Evolutionary conservation across 2,797 vertebrate species (phyloP).

Genomic region (Caiman crocodilus): DNA sequence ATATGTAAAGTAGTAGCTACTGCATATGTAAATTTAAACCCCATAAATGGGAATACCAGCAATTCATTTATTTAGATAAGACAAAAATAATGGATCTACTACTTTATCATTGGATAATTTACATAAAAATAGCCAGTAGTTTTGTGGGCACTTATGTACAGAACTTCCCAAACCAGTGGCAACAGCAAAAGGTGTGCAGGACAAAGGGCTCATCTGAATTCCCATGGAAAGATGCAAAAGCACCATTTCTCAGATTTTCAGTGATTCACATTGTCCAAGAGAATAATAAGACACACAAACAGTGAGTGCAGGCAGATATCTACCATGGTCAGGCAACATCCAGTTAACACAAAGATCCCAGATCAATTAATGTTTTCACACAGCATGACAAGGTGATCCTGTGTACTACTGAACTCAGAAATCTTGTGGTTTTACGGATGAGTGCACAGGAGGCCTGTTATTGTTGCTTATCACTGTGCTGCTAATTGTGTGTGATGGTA

Average conservation of each 20-base stretch:
- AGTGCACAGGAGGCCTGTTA: background rate
- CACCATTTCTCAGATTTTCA: fast-evolving
- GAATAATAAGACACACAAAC: fast-evolving
- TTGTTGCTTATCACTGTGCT: background rate
- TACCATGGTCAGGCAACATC: background rate
- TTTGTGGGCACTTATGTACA: background rate
- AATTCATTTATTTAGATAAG: background rate
- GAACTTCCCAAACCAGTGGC: background rate
- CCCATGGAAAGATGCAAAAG: background rate
- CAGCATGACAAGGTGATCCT: background rate
- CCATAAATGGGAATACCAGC: background rate
- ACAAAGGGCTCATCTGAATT: background rate
- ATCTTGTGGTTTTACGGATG: background rate
- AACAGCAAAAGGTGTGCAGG: background rate
- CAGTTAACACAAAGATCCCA: background rate
- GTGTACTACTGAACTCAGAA: background rate
- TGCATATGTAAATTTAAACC: too few relatives aligned
- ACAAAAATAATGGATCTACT: background rate
- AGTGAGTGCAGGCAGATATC: background rate
- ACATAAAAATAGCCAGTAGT: background rate
- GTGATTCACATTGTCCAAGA: fast-evolving
- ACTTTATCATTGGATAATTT: background rate
- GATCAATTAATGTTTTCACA: background rate
- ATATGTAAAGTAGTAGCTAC: background rate
- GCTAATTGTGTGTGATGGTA: background rate